phyloP scores from a whole-genome alignment of 2,888 invertebrate species.

The Sminthurinus aureus region DNA sequence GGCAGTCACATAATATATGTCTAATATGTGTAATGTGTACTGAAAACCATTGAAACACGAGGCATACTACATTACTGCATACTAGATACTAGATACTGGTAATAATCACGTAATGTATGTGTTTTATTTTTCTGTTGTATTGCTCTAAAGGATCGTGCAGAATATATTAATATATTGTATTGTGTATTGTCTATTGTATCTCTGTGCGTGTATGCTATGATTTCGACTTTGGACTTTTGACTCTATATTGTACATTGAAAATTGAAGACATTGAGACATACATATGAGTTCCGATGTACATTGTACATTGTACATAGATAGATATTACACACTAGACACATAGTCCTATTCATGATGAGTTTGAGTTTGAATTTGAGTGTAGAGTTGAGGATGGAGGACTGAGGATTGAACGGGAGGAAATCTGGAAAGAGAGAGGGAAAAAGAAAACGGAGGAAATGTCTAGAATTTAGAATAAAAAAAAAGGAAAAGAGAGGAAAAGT shows the following conservation, averaged over 20 bases:
- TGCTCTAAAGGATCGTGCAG: not conserved
- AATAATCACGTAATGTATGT: slow-evolving; percentile 1
- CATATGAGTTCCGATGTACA: too few relatives aligned
- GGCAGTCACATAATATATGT: not conserved
- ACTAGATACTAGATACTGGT: not conserved
- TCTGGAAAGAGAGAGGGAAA: not conserved
- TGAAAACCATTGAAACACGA: slow-evolving; percentile 12
- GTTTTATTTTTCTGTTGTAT: not conserved
- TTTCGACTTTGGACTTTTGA: too few relatives aligned
- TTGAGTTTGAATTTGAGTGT: too few relatives aligned
- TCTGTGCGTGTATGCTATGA: not conserved
- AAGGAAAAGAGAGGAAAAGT: not conserved
- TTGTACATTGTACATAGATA: too few relatives aligned
- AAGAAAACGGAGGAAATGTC: not conserved
- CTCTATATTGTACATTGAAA: too few relatives aligned
- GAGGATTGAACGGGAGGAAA: too few relatives aligned
- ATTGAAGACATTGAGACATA: too few relatives aligned
- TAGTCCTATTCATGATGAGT: too few relatives aligned
- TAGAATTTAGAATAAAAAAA: not conserved
- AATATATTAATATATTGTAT: not conserved
- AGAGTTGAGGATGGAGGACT: too few relatives aligned
- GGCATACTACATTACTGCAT: too few relatives aligned
- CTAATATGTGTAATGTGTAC: too few relatives aligned
- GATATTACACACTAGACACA: too few relatives aligned
- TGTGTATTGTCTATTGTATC: not conserved